Base-by-base conservation (phyloP, 2,888 invertebrate species). In the Caenorhabditis afra region DNA sequence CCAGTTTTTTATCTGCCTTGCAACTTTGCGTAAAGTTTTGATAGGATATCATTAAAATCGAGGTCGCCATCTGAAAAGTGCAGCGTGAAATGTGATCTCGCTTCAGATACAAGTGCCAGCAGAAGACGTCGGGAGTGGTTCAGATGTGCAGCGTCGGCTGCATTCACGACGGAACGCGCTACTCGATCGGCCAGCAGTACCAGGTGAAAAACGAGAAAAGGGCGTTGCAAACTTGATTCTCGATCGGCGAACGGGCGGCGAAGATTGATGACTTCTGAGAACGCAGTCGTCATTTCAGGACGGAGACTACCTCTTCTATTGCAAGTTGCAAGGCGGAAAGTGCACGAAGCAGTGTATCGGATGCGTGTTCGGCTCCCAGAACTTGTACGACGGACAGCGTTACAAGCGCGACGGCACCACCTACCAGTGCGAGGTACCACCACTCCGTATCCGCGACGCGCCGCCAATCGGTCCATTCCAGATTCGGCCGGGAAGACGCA, bases 141-240 rank as follows among this genome's bases (percentile, higher is more conserved):
- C 80, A 85, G 61, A 79, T 89, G 83, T 87, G 87, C 76, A 82
- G 88, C 50, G 87, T 89, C 18, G 89, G 88, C 44, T 89, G 89
- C 66, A 77, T 88, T 47, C 84, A 85, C 73, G 73, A 86, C 16
- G 86, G 85, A 35, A 59, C 78, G 16, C 77, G 78, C 23, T 87
- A 84, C 70, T 66, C 59, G 53, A 66, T 89, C 49, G 89, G 88
- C 37, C 81, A 89, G 55, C 87, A 87, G 64, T 88, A 85, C 82
- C 82, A 79, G 76, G 88, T 87, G 59, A 79, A 81, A 37, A n/a
- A n/a, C n/a, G n/a, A 10, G 37, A 55, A 29, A 29, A 59, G 45
- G 44, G 44, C 39, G 44, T 22, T n/a, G 7, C 41, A 44, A 22
- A 45, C 14, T 47, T 65, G 65, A 55, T 65, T 65, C 55, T 65